A percentile compares a stretch with the other conserved stretches of the same genome.
Evolutionary conservation across 2,888 invertebrate species (phyloP).

Genomic region (Elmis aenea): DNA sequence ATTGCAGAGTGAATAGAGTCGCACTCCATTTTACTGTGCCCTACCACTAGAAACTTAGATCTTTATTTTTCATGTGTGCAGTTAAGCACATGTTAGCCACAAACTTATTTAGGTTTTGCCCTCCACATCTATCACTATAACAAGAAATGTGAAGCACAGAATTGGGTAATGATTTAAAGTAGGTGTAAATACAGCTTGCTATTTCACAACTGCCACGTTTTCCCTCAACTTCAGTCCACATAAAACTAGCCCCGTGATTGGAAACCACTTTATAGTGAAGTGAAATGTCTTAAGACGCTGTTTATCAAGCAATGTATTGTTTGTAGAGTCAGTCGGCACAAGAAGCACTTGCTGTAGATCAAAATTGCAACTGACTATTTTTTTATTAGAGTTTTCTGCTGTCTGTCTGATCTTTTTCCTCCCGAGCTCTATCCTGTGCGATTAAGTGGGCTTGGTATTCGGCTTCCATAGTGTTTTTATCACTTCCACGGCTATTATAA

Average conservation of each 20-base stretch:
- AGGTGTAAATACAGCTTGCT: slow-evolving; percentile 16
- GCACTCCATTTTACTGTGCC: slow-evolving; percentile 19
- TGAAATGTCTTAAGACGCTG: slow-evolving; percentile 16
- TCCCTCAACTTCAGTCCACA: slow-evolving; percentile 27
- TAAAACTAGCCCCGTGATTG: slow-evolving; percentile 23
- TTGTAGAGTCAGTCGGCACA: slow-evolving; percentile 16
- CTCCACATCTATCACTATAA: slow-evolving; percentile 29
- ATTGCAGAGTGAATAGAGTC: slow-evolving; percentile 22
- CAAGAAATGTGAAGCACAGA: slow-evolving; percentile 18
- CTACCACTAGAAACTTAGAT: slow-evolving; percentile 24
- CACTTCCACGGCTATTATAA: too few species aligned
- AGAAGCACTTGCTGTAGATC: slow-evolving; percentile 24
- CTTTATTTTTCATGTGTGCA: slow-evolving; percentile 23
- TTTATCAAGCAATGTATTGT: slow-evolving; percentile 25
- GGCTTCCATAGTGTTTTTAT: too few species aligned
- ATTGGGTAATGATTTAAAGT: slow-evolving; percentile 24
- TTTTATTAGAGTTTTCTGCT: slow-evolving; percentile 3
- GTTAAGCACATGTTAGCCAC: slow-evolving; percentile 24
- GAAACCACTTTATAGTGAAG: slow-evolving; percentile 21
- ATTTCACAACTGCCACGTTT: slow-evolving; percentile 26
- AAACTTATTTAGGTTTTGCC: slow-evolving; percentile 29
- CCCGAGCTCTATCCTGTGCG: slow-evolving; percentile 1
- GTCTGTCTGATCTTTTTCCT: too few species aligned
- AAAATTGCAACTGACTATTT: slow-evolving; percentile 19
- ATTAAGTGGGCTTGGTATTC: too few species aligned